phyloP scores from a whole-genome alignment of 2,888 invertebrate genomes.

The Drosophila dives region DNA sequence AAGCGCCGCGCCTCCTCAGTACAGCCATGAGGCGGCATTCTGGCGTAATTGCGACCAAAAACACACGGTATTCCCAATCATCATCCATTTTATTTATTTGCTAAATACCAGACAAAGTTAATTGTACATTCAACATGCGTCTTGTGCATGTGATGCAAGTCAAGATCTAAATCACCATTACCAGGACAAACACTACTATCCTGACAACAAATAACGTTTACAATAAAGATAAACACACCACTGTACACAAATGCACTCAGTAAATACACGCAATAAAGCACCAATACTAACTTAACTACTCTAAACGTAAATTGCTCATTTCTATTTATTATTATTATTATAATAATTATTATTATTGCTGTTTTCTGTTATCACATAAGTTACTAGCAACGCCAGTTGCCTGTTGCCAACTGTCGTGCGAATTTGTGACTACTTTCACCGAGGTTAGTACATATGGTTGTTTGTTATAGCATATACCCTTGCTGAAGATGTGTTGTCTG shows the following conservation, averaged over 20 bases:
- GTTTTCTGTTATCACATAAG: conserved; percentile 40
- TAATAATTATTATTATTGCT: background rate
- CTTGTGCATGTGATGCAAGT: conserved; percentile 14
- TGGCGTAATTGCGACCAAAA: conserved; percentile 53
- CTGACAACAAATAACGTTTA: conserved; percentile 22
- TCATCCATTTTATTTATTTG: conserved; percentile 48
- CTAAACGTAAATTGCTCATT: conserved; percentile 18
- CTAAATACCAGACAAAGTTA: conserved; percentile 30
- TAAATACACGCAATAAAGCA: conserved; percentile 56
- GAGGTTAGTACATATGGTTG: conserved; percentile 62
- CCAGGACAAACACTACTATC: conserved; percentile 15
- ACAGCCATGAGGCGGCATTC: conserved; percentile 59
- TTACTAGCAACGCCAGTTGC: conserved; percentile 14
- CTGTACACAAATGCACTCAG: conserved; percentile 54
- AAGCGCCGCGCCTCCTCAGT: conserved; percentile 82
- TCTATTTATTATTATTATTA: background rate
- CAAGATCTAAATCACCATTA: conserved; percentile 20
- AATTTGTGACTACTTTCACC: conserved; percentile 66
- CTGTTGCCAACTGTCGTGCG: conserved; percentile 20
- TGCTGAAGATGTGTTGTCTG: conserved; percentile 8
- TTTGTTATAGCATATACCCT: conserved; percentile 25
- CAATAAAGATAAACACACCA: conserved; percentile 29
- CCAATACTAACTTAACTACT: conserved; percentile 59
- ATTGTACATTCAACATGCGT: conserved; percentile 23
- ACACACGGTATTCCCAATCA: conserved; percentile 8